Conservation (phyloP, 2,797 vertebrate species). For the Phrynocephalus guinanensis region DNA sequence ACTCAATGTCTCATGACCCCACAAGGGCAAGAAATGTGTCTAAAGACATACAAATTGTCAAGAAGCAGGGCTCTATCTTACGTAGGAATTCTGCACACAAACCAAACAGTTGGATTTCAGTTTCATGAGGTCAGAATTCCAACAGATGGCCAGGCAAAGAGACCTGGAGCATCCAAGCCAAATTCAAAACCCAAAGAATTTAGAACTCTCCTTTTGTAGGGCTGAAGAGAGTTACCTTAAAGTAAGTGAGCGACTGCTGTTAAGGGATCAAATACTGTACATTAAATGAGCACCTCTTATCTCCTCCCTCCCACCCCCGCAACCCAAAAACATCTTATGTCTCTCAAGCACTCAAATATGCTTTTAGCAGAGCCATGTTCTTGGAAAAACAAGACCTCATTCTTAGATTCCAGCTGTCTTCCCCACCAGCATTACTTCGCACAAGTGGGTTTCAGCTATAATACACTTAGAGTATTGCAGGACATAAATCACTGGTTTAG, state of each 20-base stretch:
- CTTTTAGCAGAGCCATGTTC: background rate
- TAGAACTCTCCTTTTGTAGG: background rate
- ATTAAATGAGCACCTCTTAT: background rate
- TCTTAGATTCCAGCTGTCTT: conserved; percentile 3
- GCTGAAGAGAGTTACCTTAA: background rate
- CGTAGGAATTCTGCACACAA: background rate
- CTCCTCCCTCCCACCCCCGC: too few relatives aligned
- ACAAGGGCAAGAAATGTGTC: background rate
- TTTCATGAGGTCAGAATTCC: background rate
- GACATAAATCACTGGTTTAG: background rate
- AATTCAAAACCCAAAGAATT: background rate
- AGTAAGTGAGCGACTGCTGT: background rate
- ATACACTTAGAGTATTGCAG: background rate
- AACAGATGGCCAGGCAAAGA: background rate
- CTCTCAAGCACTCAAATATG: too few relatives aligned
- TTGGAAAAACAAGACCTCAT: background rate
- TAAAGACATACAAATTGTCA: background rate
- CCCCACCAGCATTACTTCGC: background rate
- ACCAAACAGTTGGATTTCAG: background rate
- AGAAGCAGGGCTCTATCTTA: too few relatives aligned
- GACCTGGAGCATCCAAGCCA: background rate
- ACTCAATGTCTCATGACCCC: background rate
- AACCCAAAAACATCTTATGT: background rate
- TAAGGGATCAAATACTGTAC: background rate
- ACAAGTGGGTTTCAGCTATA: background rate